Percentiles rank a stretch among this genome's conserved stretches.
Conservation (phyloP, 1,140 invertebrate genomes). For the Tetramorium parvispinum region DNA sequence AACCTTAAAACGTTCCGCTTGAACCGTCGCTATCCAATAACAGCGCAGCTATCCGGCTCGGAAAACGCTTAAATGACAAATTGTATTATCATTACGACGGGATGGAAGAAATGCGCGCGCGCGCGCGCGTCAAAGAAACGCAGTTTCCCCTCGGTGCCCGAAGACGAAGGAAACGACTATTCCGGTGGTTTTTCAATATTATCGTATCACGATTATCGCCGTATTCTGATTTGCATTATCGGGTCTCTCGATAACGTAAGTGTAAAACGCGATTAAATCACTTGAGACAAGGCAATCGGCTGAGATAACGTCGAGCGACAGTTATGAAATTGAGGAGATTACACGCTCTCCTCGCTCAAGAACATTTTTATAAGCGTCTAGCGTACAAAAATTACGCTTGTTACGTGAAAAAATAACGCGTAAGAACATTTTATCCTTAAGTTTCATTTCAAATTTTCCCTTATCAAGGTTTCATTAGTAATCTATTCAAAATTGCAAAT, state of each 20-base stretch:
- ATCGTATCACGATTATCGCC: conserved; percentile 36
- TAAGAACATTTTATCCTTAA: background rate
- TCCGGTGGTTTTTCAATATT: background rate
- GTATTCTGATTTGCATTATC: conserved; percentile 26
- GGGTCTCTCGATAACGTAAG: background rate
- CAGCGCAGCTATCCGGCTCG: conserved; percentile 29
- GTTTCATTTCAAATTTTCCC: background rate
- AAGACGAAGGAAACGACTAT: background rate
- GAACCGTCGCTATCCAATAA: conserved; percentile 39
- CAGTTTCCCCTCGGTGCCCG: background rate
- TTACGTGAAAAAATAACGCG: background rate
- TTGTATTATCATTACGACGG: conserved; percentile 54
- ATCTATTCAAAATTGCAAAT: conserved; percentile 18
- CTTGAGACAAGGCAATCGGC: conserved; percentile 4
- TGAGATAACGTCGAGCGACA: background rate
- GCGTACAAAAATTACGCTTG: background rate
- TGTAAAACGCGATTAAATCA: conserved; percentile 9
- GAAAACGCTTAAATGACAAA: conserved; percentile 59
- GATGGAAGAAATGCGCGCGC: conserved; percentile 12
- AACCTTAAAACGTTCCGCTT: conserved; percentile 45
- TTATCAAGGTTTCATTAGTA: background rate
- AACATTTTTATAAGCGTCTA: background rate
- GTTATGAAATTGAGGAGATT: background rate
- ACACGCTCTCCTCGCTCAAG: background rate
- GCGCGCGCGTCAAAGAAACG: background rate